A percentile compares a stretch with the other conserved stretches of the same genome.
These are phyloP conservation scores for Isotomurus palustris DNA, from an alignment of 2,888 invertebrate species.

Conservation along the genomic window DNA sequence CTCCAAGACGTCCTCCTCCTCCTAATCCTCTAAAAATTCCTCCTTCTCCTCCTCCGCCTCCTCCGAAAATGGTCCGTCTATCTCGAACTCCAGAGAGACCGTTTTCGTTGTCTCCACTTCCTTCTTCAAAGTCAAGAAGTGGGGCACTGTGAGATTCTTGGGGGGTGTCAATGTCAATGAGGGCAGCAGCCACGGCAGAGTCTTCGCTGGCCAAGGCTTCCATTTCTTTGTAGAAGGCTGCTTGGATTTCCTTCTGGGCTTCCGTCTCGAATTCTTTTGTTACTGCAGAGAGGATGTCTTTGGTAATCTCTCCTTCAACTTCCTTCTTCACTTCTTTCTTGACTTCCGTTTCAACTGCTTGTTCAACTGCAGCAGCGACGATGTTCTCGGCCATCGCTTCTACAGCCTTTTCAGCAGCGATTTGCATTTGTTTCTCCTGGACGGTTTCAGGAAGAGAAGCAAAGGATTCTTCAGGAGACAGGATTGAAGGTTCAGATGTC, in stretches of 20 bases:
- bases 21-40: not conserved
- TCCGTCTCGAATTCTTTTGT: not conserved
- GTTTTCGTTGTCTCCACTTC: constrained; percentile 16
- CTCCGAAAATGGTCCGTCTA: constrained; percentile 17
- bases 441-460: no score
- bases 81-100: constrained; percentile 10
- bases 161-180: not conserved
- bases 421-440: not conserved
- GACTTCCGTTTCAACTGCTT: not conserved
- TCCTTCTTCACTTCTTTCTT: not conserved
- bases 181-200: not conserved
- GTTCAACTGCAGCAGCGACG: constrained; percentile 1
- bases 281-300: not conserved
- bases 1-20: not conserved
- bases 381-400: not conserved
- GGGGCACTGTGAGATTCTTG: no score
- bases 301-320: not conserved
- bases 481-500: no score
- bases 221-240: not conserved
- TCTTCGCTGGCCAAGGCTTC: not conserved
- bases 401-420: constrained; percentile 2
- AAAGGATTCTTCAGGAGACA: no score
- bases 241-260: no score
- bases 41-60: constrained; percentile 2
- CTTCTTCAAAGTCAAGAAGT: constrained; percentile 28